Conservation (phyloP, 2,888 invertebrate genomes). For the Halocaridina rubra region DNA sequence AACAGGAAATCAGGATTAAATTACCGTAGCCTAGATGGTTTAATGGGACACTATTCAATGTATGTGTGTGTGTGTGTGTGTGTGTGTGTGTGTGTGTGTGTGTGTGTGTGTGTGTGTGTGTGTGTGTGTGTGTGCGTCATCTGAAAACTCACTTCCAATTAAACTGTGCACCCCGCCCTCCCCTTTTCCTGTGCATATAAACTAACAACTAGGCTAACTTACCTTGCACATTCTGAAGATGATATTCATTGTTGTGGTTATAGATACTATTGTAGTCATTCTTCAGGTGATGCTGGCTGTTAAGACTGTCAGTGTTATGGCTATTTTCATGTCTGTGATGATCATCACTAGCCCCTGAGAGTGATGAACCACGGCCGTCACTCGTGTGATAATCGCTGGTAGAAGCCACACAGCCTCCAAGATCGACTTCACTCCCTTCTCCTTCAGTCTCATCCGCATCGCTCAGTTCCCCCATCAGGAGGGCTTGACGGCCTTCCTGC, state of each 20-base stretch:
- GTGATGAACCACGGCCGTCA: constrained; percentile 32
- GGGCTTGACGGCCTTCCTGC: constrained; percentile 33
- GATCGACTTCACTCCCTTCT: constrained; percentile 7
- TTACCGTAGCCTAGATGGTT: too few relatives aligned
- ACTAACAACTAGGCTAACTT: too few relatives aligned
- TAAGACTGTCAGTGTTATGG: background rate
- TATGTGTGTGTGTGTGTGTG: too few relatives aligned
- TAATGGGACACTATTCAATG: too few relatives aligned
- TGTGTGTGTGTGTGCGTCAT: too few relatives aligned
- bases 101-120: too few relatives aligned
- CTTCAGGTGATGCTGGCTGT: background rate
- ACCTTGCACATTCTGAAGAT: too few relatives aligned
- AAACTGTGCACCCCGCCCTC: background rate
- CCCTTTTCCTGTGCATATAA: background rate
- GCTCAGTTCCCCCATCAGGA: constrained; percentile 20
- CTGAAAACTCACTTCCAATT: background rate
- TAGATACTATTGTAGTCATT: background rate
- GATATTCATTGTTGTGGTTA: constrained; percentile 2
- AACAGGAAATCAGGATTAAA: too few relatives aligned
- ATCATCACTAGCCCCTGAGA: constrained; percentile 28
- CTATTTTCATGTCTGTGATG: constrained; percentile 9
- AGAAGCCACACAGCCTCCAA: constrained; percentile 16
- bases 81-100: too few relatives aligned
- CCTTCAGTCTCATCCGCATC: background rate
- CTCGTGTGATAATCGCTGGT: constrained; percentile 38